Base-by-base conservation (phyloP, 2,888 invertebrate species). In the Arge pagana region DNA sequence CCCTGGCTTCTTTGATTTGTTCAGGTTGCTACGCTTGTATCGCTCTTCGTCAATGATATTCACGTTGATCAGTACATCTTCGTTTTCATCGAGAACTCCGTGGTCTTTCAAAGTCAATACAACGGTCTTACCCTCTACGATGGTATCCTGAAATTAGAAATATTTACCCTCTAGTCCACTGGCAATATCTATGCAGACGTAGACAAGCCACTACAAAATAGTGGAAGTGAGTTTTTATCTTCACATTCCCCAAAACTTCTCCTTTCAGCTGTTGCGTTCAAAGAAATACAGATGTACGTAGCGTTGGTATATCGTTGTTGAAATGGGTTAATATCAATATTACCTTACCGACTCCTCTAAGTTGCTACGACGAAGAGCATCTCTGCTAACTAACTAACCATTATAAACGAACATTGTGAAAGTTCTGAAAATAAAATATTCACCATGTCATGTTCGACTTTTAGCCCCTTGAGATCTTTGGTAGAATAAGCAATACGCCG, bases 21-120 rank as follows among this genome's bases (percentile, higher is more conserved):
- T 87, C 62, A 87, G 84, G 16, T 90, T 82, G 80, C 93, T 97
- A 82, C 88, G 76, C 65, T 87, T 88, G 69, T 89, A 90, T 41
- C 85, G 82, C 73, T 94, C 93, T 65, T 91, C 86, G 69, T 94
- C 93, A 1, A 91, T 72, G 77, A 94, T 85, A 77, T 94, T 95
- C 3, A 94, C 91, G 75, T 95, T 99, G 53, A 97, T 86, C 43
- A 99, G 82, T 15, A 93, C 88, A 73, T 98, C 98, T 3, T 82
- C 84, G 21, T 87, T 87, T 7, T 92, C 90, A 54, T 93, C 93
- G 52, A 98, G 79, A 33, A 98, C 89, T 37, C 86, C 90, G 76
- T 90, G 87, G 80, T 99, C 99, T 71, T 96, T 92, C 45, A 99
- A 80, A 1, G 98, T 99, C 59, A 99, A 81, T 64, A 99, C 88